Evolutionary conservation across 2,888 invertebrate genomes (phyloP).

Genomic region (Selenia dentaria): DNA sequence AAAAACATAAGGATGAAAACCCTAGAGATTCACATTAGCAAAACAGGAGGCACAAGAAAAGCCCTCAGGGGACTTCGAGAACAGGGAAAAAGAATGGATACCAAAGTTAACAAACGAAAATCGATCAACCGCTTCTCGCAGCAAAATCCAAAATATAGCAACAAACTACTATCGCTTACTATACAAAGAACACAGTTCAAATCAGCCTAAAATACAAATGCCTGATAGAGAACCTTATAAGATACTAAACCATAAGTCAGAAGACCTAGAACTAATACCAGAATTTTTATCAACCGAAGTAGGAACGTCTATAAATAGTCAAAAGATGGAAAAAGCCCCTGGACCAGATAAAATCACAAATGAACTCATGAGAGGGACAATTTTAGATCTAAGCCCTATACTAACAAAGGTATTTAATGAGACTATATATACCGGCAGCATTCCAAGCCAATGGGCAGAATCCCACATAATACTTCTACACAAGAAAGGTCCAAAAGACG

Average conservation of each 20-base stretch:
- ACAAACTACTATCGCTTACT: conserved; percentile 2
- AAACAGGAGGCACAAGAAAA: conserved; percentile 4
- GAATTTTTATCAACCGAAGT: neutral
- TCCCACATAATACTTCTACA: too few relatives aligned
- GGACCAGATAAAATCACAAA: too few relatives aligned
- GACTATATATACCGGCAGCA: too few relatives aligned
- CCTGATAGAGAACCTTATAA: neutral
- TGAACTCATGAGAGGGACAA: too few relatives aligned
- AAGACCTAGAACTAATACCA: neutral
- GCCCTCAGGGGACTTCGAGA: conserved; percentile 8
- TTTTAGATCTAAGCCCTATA: too few relatives aligned
- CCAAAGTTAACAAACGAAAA: neutral
- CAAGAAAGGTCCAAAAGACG: too few relatives aligned
- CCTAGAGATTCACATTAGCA: neutral
- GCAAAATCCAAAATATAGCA: neutral
- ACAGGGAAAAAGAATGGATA: conserved; percentile 23
- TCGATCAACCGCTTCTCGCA: neutral
- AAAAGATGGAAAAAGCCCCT: too few relatives aligned
- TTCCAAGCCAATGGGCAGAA: too few relatives aligned
- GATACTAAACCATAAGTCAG: neutral
- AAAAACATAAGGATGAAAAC: neutral
- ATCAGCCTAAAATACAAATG: neutral
- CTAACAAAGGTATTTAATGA: too few relatives aligned
- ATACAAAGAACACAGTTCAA: too few relatives aligned
- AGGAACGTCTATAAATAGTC: neutral